Base-by-base conservation (phyloP, 2,888 invertebrate genomes). In the Clanis bilineata region DNA sequence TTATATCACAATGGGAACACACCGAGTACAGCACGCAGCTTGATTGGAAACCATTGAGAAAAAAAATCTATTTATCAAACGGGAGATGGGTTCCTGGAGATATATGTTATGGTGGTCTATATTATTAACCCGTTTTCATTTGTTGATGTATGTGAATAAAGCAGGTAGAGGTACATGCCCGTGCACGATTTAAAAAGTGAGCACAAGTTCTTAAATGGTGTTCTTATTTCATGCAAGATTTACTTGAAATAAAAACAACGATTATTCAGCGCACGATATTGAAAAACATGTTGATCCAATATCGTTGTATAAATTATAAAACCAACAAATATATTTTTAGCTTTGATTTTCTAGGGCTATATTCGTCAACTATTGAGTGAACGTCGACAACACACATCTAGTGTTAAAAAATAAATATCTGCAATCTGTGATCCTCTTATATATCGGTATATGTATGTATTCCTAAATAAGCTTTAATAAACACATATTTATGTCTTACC, bases 21-120 rank as follows among this genome's bases (percentile, higher is more conserved):
- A 75, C 77, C 79, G 72, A 75, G 79, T 78, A 76, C 76, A 76
- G 76, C 78, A 72, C 71, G 70, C 70, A 75, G 78, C 78, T 82
- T 81, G 83, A 84, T 85, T 82, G 79, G 76, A 78, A 79, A 75
- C 76, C 77, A 81, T 77, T 79, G 76, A 77, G 78, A 86, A 88
- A 85, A 41, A 86, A 90, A 89, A 83, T 78, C 78, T 86, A 86
- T 90, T 87, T 86, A 87, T 88, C 88, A 86, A 85, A 84, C 78
- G 77, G 78, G 77, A 85, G 90, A 90, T 91, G 87, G 87, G 86
- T 73, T 81, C 73, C 62, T 62, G 71, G 76, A 86, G 89, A 91
- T 90, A 90, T 84, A 83, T 78, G 74, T n/a, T n/a, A n/a, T 74
- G 74, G 64, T 72, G 36, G 76, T 82, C 74, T 83, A 83, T 83